A percentile compares a stretch with the other conserved stretches of the same genome.
Evolutionary conservation across 2,888 invertebrate genomes (phyloP).

Genomic region (Hydropsyche betteni): DNA sequence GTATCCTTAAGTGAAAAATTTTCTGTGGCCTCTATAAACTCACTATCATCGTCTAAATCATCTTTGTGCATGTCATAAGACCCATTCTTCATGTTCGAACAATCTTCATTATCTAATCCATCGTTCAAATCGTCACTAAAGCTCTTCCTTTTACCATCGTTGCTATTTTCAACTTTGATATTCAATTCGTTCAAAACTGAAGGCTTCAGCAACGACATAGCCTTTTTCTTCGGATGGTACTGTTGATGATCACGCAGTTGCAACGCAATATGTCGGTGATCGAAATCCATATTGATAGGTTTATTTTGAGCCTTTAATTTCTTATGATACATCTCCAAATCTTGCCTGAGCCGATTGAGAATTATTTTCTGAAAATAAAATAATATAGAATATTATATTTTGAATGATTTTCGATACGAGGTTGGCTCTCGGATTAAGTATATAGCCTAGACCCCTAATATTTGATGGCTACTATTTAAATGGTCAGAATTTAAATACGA

Average conservation of each 20-base stretch:
- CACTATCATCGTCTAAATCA: constrained; percentile 48
- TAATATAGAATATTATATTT: not conserved
- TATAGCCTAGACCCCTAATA: too few relatives aligned
- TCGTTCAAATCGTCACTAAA: constrained; percentile 57
- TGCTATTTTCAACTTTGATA: constrained; percentile 60
- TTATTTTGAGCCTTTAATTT: constrained; percentile 62
- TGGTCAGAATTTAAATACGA: too few relatives aligned
- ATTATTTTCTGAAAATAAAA: constrained; percentile 64
- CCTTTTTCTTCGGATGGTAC: constrained; percentile 58
- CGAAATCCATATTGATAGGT: constrained; percentile 61
- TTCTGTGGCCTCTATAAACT: constrained; percentile 50
- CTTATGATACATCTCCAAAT: constrained; percentile 67
- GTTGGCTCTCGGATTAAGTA: too few relatives aligned
- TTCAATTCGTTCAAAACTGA: constrained; percentile 64
- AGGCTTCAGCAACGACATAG: constrained; percentile 61
- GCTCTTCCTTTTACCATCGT: constrained; percentile 58
- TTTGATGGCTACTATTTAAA: too few relatives aligned
- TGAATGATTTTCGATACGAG: too few relatives aligned
- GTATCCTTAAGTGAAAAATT: constrained; percentile 50
- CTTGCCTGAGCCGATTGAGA: constrained; percentile 66
- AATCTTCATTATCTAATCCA: not conserved
- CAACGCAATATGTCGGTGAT: constrained; percentile 62
- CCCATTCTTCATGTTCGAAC: constrained; percentile 32
- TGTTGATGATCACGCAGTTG: constrained; percentile 64
- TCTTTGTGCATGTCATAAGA: constrained; percentile 40